phyloP scores from a whole-genome alignment of 2,888 invertebrate genomes.

The Agonopterix subpropinquella region DNA sequence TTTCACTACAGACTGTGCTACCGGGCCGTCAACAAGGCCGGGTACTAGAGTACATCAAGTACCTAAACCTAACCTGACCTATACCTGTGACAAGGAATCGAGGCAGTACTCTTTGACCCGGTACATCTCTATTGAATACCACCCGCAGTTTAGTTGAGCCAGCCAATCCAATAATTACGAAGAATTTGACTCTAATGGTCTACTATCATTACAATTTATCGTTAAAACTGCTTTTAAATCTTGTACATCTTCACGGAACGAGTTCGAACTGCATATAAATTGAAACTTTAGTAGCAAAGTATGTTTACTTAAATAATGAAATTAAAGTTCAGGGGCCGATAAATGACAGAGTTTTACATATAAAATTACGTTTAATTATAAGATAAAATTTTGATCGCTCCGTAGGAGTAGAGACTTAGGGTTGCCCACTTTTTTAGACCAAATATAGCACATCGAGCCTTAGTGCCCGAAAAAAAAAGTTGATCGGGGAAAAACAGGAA shows the following conservation, averaged over 20 bases:
- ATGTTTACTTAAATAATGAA: conserved; percentile 49
- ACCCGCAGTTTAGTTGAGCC: conserved; percentile 48
- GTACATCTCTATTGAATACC: conserved; percentile 37
- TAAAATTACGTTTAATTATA: conserved; percentile 10
- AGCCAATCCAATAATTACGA: conserved; percentile 46
- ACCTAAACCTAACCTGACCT: no score
- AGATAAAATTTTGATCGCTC: conserved; percentile 7
- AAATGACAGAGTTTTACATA: conserved; percentile 7
- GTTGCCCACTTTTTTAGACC: no score
- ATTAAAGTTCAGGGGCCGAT: conserved; percentile 25
- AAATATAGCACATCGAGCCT: no score
- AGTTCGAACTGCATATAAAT: conserved; percentile 23
- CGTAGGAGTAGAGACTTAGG: conserved; percentile 16
- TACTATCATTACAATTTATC: conserved; percentile 47
- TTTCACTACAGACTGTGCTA: no score
- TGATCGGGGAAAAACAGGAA: no score
- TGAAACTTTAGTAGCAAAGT: conserved; percentile 37
- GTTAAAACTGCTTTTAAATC: conserved; percentile 45
- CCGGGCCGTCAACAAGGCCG: no score
- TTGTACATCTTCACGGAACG: conserved; percentile 23
- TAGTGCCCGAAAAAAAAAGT: no score
- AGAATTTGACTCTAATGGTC: conserved; percentile 47
- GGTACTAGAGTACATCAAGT: no score
- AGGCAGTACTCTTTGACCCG: no score
- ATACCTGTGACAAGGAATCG: no score